Evolutionary conservation across 2,113 vertebrate species (phyloP).

Genomic region (Jaculus jaculus): DNA sequence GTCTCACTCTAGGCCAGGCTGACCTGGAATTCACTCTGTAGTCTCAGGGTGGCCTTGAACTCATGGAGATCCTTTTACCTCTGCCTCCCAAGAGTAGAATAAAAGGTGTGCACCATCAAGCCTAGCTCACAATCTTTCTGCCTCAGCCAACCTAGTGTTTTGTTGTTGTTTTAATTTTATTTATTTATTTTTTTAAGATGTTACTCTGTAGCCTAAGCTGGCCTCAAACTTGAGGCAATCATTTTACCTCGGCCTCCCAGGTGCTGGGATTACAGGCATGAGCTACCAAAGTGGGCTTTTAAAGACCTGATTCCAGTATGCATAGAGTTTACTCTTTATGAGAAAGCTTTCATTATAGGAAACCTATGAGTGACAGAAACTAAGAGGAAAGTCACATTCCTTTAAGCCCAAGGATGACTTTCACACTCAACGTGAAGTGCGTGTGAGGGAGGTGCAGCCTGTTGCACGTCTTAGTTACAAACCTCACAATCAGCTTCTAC

Average conservation of each 20-base stretch:
- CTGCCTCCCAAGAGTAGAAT: too few species aligned
- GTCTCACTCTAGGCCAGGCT: too few species aligned
- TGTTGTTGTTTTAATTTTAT: neutral
- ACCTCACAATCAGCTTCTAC: neutral
- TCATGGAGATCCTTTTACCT: too few species aligned
- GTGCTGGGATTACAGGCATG: too few species aligned
- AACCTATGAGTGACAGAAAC: neutral
- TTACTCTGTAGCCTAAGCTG: neutral
- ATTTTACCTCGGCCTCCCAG: neutral
- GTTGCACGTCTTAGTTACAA: constrained; percentile 4
- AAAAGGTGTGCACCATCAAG: too few species aligned
- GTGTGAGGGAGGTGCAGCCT: neutral
- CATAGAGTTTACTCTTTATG: neutral
- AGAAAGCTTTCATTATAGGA: neutral
- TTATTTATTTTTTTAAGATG: neutral
- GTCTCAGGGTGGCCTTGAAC: neutral
- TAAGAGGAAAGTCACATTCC: neutral
- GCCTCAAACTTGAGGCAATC: neutral
- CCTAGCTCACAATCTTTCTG: neutral
- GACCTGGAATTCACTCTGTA: too few species aligned
- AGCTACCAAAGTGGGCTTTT: neutral
- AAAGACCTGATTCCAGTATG: neutral
- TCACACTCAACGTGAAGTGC: neutral
- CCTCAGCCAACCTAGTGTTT: too few species aligned
- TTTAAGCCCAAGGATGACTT: neutral